Evolutionary conservation across 2,797 vertebrate species (phyloP).

Genomic region (Tarsius wallacei): DNA sequence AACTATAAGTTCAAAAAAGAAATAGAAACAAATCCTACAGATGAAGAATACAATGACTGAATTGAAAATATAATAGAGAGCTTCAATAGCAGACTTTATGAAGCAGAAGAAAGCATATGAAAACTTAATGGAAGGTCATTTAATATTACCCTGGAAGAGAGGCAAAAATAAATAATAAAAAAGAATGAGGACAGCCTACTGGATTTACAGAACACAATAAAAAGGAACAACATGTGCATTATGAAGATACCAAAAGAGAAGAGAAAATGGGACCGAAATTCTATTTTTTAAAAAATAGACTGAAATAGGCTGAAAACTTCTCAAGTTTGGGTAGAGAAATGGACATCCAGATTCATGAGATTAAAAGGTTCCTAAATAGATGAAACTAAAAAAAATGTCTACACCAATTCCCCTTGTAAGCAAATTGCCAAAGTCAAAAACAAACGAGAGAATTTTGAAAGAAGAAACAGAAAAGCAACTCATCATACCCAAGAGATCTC

Average conservation of each 20-base stretch:
- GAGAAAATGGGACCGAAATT: neutral
- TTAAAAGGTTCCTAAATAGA: no score
- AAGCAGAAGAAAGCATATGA: neutral
- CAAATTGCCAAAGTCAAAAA: no score
- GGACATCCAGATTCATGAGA: no score
- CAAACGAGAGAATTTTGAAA: no score
- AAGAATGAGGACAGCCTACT: neutral
- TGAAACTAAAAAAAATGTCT: no score
- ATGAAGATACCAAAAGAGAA: neutral
- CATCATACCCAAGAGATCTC: no score
- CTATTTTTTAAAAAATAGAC: neutral
- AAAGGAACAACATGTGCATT: neutral
- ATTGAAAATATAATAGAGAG: neutral
- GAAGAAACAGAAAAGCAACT: no score
- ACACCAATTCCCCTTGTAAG: no score
- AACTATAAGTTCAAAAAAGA: neutral
- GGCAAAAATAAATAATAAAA: neutral
- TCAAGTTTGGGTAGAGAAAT: no score
- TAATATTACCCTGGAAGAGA: neutral
- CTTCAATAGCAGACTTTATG: neutral
- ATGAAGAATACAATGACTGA: no score
- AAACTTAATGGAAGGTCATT: neutral
- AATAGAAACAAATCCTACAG: no score
- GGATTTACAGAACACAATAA: neutral
- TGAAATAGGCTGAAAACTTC: neutral